These are phyloP conservation scores for Heterocephalus glaber DNA, from an alignment of 2,113 vertebrate genomes.

Conservation along the genomic window DNA sequence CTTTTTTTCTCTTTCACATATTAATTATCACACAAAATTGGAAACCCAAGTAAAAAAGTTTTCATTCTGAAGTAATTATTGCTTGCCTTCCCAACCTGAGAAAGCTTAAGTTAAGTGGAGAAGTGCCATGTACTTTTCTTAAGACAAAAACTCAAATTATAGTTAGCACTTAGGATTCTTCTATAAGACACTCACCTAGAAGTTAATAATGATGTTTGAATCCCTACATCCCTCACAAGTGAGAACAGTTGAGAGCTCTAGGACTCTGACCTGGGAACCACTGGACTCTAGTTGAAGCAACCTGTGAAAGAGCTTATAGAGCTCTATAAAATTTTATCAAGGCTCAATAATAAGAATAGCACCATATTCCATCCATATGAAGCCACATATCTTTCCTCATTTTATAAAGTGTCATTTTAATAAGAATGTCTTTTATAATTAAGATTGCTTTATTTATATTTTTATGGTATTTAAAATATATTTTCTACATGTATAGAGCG, in stretches of 20 bases:
- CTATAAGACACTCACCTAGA: not conserved
- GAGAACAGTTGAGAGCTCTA: not conserved
- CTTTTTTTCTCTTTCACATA: conserved; percentile 72
- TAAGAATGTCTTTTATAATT: not conserved
- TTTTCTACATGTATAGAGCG: not conserved
- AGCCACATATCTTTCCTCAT: not conserved
- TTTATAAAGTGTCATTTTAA: not conserved
- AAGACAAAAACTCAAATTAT: conserved; percentile 58
- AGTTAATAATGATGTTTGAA: conserved; percentile 30
- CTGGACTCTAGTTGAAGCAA: not conserved
- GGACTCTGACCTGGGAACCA: not conserved
- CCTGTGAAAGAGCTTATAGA: not conserved
- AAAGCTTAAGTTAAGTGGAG: conserved; percentile 45
- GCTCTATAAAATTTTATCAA: not conserved
- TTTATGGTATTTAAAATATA: not conserved
- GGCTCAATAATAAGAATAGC: not conserved
- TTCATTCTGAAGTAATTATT: conserved; percentile 75
- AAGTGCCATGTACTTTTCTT: conserved; percentile 41
- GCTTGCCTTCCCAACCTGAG: conserved; percentile 66
- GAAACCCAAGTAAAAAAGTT: conserved; percentile 67
- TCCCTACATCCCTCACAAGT: not conserved
- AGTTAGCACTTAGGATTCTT: conserved; percentile 24
- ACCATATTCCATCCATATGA: not conserved
- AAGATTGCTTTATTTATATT: not conserved
- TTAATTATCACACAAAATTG: conserved; percentile 77